Evolutionary conservation across 2,797 vertebrate genomes (phyloP).

Genomic region (Acrocephalus scirpaceus): DNA sequence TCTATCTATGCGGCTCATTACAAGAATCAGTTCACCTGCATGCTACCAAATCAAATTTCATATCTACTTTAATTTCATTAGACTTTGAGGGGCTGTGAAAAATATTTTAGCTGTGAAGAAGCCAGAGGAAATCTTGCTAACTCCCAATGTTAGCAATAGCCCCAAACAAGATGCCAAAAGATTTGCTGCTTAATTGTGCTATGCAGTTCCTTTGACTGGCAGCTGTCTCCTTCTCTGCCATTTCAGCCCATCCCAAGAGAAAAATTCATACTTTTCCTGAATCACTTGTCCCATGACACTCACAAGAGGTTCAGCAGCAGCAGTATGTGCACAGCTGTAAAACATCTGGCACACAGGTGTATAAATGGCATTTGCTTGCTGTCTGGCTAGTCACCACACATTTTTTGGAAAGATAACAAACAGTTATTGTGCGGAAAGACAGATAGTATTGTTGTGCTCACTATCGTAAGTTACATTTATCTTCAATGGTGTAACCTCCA

Average conservation of each 20-base stretch:
- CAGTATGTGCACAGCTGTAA: neutral
- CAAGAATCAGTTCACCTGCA: neutral
- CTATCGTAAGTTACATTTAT: neutral
- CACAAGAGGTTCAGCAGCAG: neutral
- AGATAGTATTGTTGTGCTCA: neutral
- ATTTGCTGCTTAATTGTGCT: neutral
- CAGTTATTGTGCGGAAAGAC: neutral
- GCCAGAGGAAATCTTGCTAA: neutral
- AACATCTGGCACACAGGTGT: constrained; percentile 53
- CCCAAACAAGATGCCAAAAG: neutral
- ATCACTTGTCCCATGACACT: neutral
- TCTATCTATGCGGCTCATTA: neutral
- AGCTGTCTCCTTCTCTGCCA: neutral
- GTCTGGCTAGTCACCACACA: constrained; percentile 10
- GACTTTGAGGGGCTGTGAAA: neutral
- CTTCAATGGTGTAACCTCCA: neutral
- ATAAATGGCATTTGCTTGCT: constrained; percentile 29
- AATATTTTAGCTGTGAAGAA: neutral
- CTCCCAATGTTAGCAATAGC: neutral
- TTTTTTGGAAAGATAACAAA: constrained; percentile 36
- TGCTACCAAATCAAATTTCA: neutral
- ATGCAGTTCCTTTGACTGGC: neutral
- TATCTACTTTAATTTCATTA: neutral
- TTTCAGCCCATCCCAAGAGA: neutral
- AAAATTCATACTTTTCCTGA: neutral